Evolutionary conservation across 1,140 invertebrate species (phyloP), one percentile per base, ranked within the genome.

Genomic region (Heterodera carotae): DNA sequence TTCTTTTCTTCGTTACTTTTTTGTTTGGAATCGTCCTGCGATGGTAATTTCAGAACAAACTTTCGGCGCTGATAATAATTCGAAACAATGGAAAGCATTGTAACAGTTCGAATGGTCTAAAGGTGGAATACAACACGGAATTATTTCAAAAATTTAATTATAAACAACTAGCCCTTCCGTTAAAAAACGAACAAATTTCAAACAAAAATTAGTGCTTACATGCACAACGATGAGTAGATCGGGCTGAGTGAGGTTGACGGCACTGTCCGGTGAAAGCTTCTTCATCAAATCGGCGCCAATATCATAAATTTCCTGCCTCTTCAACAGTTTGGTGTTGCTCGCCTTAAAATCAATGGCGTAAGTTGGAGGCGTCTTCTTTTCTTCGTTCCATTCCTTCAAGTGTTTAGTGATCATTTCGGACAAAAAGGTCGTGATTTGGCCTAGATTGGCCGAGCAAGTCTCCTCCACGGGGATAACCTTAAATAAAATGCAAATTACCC

Each of bases 211-310:
- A 7, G n/a, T n/a, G 43, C 31, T 59, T 64, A 74, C 72, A 62
- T 74, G 72, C 25, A 74, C 72, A 62, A 74, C 53, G 64, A 74
- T 34, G 25, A 62, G 59, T 27, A 74, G 59, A 62, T 74, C 72
- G 2, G 72, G 72, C 27, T 36, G 59, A 2, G 72, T 62, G 31
- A 74, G 64, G 36, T 74, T 74, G 7, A 74, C 72, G 59, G 36
- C 59, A 36, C 48, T 62, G 25, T 64, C 72, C 4, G 34, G 33
- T 25, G 72, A 74, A 1, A 39, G 72, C n/a, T 74, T 25, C 33
- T 34, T 59, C 56, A 74, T 62, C 25, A 74, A 36, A 22, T 43
- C 25, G 25, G 4, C 15, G 29, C 66, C 72, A 25, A 43, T 25
- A 56, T 74, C 56, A 34, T 74, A 74, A 62, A 74, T 34, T 74